These are phyloP conservation scores for Gymnothorax javanicus DNA, from an alignment of 2,797 vertebrate genomes.

Conservation along the genomic window DNA sequence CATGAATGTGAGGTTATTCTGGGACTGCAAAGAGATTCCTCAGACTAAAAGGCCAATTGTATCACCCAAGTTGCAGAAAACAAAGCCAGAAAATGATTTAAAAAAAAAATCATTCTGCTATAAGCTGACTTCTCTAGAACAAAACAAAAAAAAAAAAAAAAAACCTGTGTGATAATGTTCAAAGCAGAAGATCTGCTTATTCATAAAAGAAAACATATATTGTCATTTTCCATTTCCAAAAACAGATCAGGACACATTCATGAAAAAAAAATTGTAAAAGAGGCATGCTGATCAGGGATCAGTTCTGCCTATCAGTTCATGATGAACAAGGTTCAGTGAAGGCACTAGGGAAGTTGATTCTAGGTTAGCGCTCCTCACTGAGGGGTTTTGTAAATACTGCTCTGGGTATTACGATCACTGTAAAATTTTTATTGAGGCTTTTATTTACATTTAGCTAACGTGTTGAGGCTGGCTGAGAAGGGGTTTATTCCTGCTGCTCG, in stretches of 20 bases:
- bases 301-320: too few species aligned
- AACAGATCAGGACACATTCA: too few species aligned
- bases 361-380: too few species aligned
- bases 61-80: neutral
- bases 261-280: neutral
- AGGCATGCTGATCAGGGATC: neutral
- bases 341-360: too few species aligned
- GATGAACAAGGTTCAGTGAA: too few species aligned
- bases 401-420: neutral
- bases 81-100: neutral
- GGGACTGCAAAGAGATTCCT: slow-evolving; percentile 12
- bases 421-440: neutral
- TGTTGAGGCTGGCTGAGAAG: neutral
- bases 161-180: neutral
- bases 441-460: neutral
- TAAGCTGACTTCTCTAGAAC: neutral
- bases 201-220: neutral
- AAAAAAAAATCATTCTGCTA: neutral
- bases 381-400: too few species aligned
- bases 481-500: neutral
- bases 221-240: neutral
- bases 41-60: neutral
- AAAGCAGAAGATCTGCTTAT: neutral
- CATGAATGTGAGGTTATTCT: neutral
- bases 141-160: too few species aligned